Evolutionary conservation across 2,113 vertebrate species (phyloP).

Genomic region (Neomonachus schauinslandi): DNA sequence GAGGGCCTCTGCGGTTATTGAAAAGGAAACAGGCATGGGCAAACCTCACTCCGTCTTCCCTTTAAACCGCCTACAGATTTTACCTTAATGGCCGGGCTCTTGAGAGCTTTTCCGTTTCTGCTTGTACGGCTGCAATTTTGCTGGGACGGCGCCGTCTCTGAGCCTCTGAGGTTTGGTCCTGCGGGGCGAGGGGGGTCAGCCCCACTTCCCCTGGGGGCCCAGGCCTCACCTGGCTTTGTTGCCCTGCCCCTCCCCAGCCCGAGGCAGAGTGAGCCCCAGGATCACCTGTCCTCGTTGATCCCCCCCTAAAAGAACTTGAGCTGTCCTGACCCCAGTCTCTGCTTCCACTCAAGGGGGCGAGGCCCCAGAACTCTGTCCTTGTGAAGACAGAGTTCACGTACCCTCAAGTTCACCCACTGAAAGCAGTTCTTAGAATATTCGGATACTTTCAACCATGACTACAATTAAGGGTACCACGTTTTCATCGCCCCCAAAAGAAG

Average conservation of each 20-base stretch:
- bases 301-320: not conserved
- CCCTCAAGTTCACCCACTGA: fast-evolving
- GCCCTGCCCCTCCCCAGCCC: no score
- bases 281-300: fast-evolving
- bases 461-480: fast-evolving
- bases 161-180: not conserved
- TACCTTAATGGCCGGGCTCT: fast-evolving
- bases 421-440: not conserved
- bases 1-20: not conserved
- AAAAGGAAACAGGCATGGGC: not conserved
- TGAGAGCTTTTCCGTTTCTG: not conserved
- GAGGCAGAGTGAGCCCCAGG: not conserved
- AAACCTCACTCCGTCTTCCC: no score
- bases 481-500: not conserved
- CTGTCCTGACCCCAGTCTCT: no score
- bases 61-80: not conserved
- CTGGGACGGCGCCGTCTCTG: fast-evolving
- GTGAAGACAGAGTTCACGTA: not conserved
- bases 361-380: not conserved
- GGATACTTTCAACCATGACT: fast-evolving
- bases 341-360: not conserved
- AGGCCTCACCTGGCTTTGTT: not conserved
- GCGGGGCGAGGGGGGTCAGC: not conserved
- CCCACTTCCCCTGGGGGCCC: not conserved
- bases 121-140: fast-evolving